These are phyloP conservation scores for Siniperca undulata DNA, from an alignment of 2,797 vertebrate genomes.

Conservation along the genomic window DNA sequence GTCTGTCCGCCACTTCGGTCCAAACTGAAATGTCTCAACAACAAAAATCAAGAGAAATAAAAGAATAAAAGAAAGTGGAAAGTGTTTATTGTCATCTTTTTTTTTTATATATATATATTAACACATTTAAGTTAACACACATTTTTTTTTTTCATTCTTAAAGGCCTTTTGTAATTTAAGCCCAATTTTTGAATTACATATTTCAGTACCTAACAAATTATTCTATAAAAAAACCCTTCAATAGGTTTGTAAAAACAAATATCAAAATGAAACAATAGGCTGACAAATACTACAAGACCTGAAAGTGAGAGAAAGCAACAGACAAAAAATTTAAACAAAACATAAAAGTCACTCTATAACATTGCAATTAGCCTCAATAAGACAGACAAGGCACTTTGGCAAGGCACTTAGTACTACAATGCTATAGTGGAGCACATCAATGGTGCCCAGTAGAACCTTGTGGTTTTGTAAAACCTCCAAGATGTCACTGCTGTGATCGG, in stretches of 20 bases:
- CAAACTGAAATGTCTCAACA: too few species aligned
- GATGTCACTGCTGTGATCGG: not conserved
- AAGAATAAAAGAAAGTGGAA: too few species aligned
- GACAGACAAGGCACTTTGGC: not conserved
- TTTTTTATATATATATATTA: too few species aligned
- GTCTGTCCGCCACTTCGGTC: too few species aligned
- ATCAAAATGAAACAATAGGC: not conserved
- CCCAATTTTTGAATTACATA: not conserved
- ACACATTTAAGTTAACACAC: not conserved
- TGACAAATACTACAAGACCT: not conserved
- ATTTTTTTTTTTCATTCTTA: not conserved
- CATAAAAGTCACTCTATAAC: not conserved
- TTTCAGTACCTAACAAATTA: not conserved
- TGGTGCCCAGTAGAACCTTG: not conserved
- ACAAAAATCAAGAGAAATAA: too few species aligned
- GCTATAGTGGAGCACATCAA: too few species aligned
- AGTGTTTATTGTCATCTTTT: not conserved
- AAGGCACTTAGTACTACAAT: not conserved
- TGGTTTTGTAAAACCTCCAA: not conserved
- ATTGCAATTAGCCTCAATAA: not conserved
- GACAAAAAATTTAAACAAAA: not conserved
- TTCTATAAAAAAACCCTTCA: not conserved
- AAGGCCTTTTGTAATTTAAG: not conserved
- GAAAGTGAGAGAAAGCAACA: not conserved
- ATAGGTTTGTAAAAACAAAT: not conserved